Conservation (phyloP, 2,888 invertebrate species). For the Synanthedon tipuliformis region DNA sequence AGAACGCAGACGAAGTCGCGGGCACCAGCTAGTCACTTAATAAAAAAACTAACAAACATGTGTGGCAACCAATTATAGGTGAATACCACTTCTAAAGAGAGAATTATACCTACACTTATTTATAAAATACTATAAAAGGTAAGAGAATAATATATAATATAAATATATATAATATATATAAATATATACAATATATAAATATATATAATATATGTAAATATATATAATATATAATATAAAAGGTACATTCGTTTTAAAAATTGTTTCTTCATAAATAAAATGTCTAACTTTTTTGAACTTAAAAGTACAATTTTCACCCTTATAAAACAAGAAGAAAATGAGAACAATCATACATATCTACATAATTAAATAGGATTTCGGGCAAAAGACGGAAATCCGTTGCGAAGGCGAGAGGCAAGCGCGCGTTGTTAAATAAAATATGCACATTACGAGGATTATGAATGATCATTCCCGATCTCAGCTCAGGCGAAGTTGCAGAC, state of each 20-base stretch:
- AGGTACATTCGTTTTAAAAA: not conserved
- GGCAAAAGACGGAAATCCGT: constrained; percentile 5
- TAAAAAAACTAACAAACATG: no score
- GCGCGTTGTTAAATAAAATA: constrained; percentile 40
- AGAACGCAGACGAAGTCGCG: no score
- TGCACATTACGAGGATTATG: constrained; percentile 41
- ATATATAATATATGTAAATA: no score
- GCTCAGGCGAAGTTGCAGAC: constrained; percentile 28
- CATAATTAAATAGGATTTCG: constrained; percentile 44
- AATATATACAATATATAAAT: no score
- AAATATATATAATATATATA: no score
- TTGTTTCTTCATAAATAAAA: not conserved
- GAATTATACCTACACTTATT: no score
- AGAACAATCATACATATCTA: constrained; percentile 33
- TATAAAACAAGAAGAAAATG: constrained; percentile 36
- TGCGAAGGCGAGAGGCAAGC: constrained; percentile 1
- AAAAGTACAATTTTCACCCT: constrained; percentile 10
- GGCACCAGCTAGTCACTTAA: no score
- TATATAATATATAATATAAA: no score
- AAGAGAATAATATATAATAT: no score
- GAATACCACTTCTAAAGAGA: no score
- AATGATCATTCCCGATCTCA: constrained; percentile 27
- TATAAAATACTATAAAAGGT: no score
- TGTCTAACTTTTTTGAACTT: constrained; percentile 4
- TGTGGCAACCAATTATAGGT: no score